Percentiles rank a stretch among this genome's conserved stretches.
Evolutionary conservation across 2,113 vertebrate genomes (phyloP).

Genomic region (Stercorarius parasiticus): DNA sequence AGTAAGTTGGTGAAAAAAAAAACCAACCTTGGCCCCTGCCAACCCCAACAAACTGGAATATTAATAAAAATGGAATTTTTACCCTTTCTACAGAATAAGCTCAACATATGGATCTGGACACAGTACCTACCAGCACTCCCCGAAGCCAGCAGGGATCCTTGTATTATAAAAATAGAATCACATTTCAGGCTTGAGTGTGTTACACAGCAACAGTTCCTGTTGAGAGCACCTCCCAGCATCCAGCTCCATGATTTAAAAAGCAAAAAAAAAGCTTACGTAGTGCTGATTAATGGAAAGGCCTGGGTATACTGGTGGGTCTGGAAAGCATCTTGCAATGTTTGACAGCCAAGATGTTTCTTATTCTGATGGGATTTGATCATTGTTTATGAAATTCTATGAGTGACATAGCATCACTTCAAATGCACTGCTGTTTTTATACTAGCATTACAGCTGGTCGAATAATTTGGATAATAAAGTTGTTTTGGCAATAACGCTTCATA

Average conservation of each 20-base stretch:
- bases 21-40: background rate
- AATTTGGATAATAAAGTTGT: conserved; percentile 43
- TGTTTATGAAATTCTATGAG: conserved; percentile 45
- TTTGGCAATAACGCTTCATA: conserved; percentile 38
- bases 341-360: conserved; percentile 51
- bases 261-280: background rate
- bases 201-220: conserved; percentile 28
- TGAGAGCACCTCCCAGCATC: background rate
- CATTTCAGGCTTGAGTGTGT: background rate
- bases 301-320: conserved; percentile 13
- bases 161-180: conserved; percentile 5
- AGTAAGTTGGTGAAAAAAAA: background rate
- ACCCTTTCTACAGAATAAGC: background rate
- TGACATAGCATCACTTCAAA: conserved; percentile 24
- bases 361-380: conserved; percentile 50
- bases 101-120: background rate
- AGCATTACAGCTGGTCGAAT: conserved; percentile 37
- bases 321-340: conserved; percentile 42
- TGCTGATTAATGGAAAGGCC: conserved; percentile 35
- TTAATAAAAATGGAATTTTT: conserved; percentile 16
- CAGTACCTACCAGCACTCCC: background rate
- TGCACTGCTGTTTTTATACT: conserved; percentile 25
- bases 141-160: background rate
- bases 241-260: background rate
- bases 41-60: background rate